phyloP scores from a whole-genome alignment of 2,797 vertebrate species.

The Chaetodon trifasciatus region DNA sequence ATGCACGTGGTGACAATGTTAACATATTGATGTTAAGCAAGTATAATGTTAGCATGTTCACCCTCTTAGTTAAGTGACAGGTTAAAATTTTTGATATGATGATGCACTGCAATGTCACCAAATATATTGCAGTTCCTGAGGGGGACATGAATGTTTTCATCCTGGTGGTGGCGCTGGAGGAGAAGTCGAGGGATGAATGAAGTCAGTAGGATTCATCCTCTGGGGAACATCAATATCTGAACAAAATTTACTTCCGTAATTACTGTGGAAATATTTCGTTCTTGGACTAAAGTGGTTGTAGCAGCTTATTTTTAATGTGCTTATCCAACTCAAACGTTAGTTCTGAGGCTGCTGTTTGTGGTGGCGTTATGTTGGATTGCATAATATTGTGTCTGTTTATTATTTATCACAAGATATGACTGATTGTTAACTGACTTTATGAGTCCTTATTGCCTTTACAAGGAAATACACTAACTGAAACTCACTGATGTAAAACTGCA shows the following conservation, averaged over 20 bases:
- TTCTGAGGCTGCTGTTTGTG: not conserved
- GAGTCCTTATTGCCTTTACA: not conserved
- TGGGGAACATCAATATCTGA: not conserved
- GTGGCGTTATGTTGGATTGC: not conserved
- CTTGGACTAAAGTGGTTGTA: not conserved
- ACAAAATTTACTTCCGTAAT: not conserved
- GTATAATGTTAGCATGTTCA: not conserved
- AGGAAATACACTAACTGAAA: not conserved
- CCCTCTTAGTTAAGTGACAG: not conserved
- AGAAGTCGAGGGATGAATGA: not conserved
- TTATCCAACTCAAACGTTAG: not conserved
- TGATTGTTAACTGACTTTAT: conserved; percentile 14
- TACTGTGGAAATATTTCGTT: not conserved
- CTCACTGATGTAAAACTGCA: conserved; percentile 11
- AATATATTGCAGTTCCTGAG: not conserved
- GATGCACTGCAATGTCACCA: not conserved
- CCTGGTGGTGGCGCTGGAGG: too few species aligned
- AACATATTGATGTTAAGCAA: not conserved
- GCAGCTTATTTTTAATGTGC: not conserved
- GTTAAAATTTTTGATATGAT: not conserved
- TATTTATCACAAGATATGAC: conserved; percentile 9
- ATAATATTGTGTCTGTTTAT: not conserved
- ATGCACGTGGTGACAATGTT: not conserved
- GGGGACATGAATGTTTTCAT: not conserved
- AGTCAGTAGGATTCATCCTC: not conserved